phyloP scores from a whole-genome alignment of 2,888 invertebrate genomes.

The Drosophila nr. fundita region DNA sequence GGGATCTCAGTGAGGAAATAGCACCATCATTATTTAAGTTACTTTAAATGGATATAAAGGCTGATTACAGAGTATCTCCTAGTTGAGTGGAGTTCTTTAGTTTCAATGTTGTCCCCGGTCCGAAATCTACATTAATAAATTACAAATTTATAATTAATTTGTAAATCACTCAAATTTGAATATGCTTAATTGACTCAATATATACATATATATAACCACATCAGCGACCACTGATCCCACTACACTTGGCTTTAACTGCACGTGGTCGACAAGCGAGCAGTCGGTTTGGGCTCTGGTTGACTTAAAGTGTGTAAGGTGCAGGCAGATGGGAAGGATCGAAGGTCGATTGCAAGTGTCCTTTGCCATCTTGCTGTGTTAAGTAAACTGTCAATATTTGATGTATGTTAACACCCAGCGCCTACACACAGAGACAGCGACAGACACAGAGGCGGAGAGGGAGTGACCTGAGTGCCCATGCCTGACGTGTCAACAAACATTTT shows the following conservation, averaged over 20 bases:
- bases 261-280: conserved; percentile 10
- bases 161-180: not conserved
- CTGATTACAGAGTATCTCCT: not conserved
- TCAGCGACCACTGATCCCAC: not conserved
- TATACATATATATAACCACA: too few species aligned
- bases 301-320: conserved; percentile 33
- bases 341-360: conserved; percentile 57
- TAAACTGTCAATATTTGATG: conserved; percentile 81
- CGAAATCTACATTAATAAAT: not conserved
- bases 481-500: conserved; percentile 72
- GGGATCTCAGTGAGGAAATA: too few species aligned
- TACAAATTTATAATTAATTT: not conserved
- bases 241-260: conserved; percentile 2
- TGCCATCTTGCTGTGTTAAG: conserved; percentile 62
- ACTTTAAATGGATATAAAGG: not conserved
- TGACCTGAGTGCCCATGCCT: conserved; percentile 29
- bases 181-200: not conserved
- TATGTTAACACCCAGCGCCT: conserved; percentile 75
- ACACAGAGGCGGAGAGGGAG: not conserved
- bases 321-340: conserved; percentile 12
- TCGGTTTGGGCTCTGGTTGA: conserved; percentile 6
- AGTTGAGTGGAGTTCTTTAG: not conserved
- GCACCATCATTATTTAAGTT: too few species aligned
- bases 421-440: conserved; percentile 19
- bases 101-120: not conserved